Base-by-base conservation (phyloP, 2,797 vertebrate genomes). In the Gymnocypris eckloni region DNA sequence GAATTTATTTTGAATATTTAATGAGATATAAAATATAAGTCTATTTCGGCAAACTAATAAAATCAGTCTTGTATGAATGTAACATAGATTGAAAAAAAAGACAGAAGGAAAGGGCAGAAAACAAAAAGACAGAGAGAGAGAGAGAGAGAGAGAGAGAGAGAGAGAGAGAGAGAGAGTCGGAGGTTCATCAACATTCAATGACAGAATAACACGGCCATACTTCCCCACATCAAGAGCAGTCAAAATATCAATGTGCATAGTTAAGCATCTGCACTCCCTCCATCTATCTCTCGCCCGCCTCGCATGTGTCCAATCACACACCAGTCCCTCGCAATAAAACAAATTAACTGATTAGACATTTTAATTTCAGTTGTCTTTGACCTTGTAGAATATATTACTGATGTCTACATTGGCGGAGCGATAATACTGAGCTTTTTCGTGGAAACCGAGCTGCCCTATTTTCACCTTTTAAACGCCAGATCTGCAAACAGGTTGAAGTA, bases 281-380 rank as follows among this genome's bases (percentile, higher is more conserved):
- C 72, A 72, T 89, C 90, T 91, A 82, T 84, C 87, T 86, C 79
- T 69, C 86, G 79, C 90, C 91, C 89, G 91, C 91, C 91, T 90
- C 89, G 91, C 88, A 90, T 92, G 91, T 91, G 93, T 94, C 95
- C 95, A 96, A 95, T 95, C 95, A 94, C 94, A 94, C 92, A 89
- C 87, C 93, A 93, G 94, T 95, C 94, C 93, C 94, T 94, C 93
- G 94, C 94, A 95, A 96, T 95, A 96, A 96, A 95, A 96, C 95
- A 95, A 96, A 96, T 96, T 95, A 96, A 95, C 95, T 96, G 95
- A 96, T 96, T 96, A 96, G 95, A 95, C 95, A 94, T 95, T 95
- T 95, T 96, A 95, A 96, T 95, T 94, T 95, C 95, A 94, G 94
- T 95, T 95, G 95, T 95, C 94, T 95, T 96, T 96, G 95, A 96